These are phyloP conservation scores for Cataglyphis albicans DNA, from an alignment of 2,888 invertebrate species.

Conservation along the genomic window DNA sequence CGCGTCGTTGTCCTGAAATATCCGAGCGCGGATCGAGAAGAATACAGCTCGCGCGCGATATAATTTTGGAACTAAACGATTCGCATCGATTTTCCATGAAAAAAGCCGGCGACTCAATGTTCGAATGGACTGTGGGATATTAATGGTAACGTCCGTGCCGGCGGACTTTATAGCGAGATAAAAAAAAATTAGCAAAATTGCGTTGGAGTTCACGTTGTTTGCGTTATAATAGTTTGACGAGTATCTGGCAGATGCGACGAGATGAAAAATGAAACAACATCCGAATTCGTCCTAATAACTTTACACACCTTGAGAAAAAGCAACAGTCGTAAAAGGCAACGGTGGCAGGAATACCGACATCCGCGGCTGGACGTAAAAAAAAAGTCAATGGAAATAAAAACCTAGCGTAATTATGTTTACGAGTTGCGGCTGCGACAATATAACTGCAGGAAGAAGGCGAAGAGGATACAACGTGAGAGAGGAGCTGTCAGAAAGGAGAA, in stretches of 20 bases:
- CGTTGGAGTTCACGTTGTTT: slow-evolving; percentile 4
- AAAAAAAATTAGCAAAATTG: slow-evolving; percentile 50
- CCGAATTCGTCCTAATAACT: slow-evolving; percentile 74
- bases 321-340: slow-evolving; percentile 79
- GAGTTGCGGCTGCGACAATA: slow-evolving; percentile 78
- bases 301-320: slow-evolving; percentile 75
- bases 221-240: neutral
- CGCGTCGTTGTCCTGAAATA: slow-evolving; percentile 1
- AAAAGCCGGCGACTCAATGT: slow-evolving; percentile 5
- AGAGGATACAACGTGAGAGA: slow-evolving; percentile 56
- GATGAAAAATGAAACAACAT: slow-evolving; percentile 18
- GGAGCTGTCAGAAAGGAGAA: slow-evolving; percentile 19
- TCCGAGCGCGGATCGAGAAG: slow-evolving; percentile 13
- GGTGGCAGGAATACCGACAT: slow-evolving; percentile 70
- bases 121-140: slow-evolving; percentile 6
- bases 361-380: slow-evolving; percentile 62
- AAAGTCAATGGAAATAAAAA: slow-evolving; percentile 69
- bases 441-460: slow-evolving; percentile 71
- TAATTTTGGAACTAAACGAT: slow-evolving; percentile 1
- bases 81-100: slow-evolving; percentile 17
- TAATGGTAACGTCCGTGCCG: slow-evolving; percentile 55
- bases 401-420: slow-evolving; percentile 80
- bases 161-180: slow-evolving; percentile 59
- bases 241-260: slow-evolving; percentile 21
- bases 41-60: neutral